Percentiles rank a stretch among this genome's conserved stretches.
phyloP scores from a whole-genome alignment of 2,113 vertebrate species.

The Reinhardtius hippoglossoides region DNA sequence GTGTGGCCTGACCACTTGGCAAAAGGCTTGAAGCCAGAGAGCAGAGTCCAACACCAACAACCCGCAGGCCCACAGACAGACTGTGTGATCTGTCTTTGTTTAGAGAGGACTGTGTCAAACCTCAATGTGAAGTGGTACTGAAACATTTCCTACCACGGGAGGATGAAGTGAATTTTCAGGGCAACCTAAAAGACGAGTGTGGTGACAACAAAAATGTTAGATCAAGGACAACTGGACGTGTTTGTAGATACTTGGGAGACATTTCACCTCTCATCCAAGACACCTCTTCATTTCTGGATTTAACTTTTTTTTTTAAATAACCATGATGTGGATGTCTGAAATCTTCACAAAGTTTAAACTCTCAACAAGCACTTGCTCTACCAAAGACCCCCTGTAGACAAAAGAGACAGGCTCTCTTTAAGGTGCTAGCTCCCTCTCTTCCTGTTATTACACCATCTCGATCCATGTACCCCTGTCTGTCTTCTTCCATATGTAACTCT shows the following conservation, averaged over 20 bases:
- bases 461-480: background rate
- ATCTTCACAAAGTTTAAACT: background rate
- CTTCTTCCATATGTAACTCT: conserved; percentile 17
- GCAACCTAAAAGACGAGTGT: conserved; percentile 12
- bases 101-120: conserved; percentile 40
- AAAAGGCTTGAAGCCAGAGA: conserved; percentile 36
- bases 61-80: background rate
- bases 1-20: conserved; percentile 61
- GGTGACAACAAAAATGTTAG: background rate
- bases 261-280: background rate
- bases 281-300: background rate
- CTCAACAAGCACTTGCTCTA: background rate
- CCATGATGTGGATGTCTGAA: background rate
- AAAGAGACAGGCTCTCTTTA: background rate
- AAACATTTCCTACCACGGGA: conserved; percentile 12
- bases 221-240: background rate
- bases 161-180: conserved; percentile 4
- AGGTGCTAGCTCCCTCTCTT: background rate
- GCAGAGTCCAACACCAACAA: conserved; percentile 43
- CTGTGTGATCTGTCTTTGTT: conserved; percentile 33
- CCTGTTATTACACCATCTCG: background rate
- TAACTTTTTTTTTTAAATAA: background rate
- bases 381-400: conserved; percentile 16
- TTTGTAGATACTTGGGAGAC: background rate
- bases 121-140: conserved; percentile 43